Evolutionary conservation across 2,113 vertebrate species (phyloP).

Genomic region (Dromiciops gliroides): DNA sequence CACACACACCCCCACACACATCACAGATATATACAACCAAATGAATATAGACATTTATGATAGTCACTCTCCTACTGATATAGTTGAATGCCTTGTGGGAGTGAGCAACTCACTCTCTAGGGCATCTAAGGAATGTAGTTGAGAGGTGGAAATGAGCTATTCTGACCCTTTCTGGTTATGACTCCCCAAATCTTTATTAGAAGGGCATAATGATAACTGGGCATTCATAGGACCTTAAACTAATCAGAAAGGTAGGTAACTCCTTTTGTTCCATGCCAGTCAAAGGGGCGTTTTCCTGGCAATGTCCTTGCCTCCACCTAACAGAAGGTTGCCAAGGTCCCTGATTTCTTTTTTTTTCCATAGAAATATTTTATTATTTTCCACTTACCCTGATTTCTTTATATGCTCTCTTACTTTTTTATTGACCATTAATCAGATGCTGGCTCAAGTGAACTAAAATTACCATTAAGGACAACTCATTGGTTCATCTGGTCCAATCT

Average conservation of each 20-base stretch:
- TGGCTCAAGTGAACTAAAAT: background rate
- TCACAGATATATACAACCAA: conserved; percentile 9
- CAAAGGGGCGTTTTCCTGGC: background rate
- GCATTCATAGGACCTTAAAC: background rate
- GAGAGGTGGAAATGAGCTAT: background rate
- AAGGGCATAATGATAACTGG: background rate
- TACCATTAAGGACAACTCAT: background rate
- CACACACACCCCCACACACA: too few species aligned
- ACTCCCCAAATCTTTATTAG: background rate
- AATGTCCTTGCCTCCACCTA: background rate
- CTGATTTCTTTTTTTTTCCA: background rate
- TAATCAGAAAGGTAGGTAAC: background rate
- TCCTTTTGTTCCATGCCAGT: background rate
- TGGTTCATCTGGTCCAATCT: background rate
- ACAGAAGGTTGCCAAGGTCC: background rate
- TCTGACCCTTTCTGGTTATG: background rate
- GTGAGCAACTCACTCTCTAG: background rate
- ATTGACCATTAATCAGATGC: background rate
- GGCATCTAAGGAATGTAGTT: background rate
- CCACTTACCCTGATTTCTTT: background rate
- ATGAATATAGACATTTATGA: background rate
- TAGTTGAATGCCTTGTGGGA: background rate
- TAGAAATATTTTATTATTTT: too few species aligned
- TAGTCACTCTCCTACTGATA: background rate
- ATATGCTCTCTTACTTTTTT: background rate